Evolutionary conservation across 2,797 vertebrate species (phyloP), one percentile per base, ranked within the genome.

Genomic region (Paedocypris micromegethes): DNA sequence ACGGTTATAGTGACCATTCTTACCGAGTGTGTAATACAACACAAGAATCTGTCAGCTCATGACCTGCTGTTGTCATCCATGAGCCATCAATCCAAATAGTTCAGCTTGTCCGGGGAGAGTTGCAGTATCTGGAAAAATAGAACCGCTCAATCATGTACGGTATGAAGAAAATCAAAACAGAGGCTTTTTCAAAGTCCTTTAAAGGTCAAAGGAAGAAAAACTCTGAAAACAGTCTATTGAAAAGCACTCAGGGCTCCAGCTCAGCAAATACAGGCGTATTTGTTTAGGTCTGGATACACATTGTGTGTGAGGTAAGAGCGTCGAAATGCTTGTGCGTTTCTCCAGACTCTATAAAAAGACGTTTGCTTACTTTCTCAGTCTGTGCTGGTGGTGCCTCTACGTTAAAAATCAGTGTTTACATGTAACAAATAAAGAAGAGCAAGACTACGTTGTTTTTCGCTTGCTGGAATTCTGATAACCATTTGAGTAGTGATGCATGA

Each of bases 1-100:
- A 42, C 9, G 38, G 58, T 42, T 79, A 70, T 77, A 75, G 74
- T 59, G 68, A 67, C 69, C 73, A 48, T 73, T 80, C 76, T 77
- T 77, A 66, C 59, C 60, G 46, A 69, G 49, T 40, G 46, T 43
- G 55, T 41, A 75, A 70, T 68, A 77, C 72, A 70, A 64, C 66
- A 67, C 58, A 7, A 51, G 50, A 49, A 68, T 68, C 67, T 72
- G 65, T 72, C 69, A 66, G 64, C 45, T 69, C 42, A 58, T 43
- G 57, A 68, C 52, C 50, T 47, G 37, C 44, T 45, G 42, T 50
- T 59, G 43, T 23, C 23, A 62, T 64, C n/a, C 8, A 43, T 41
- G 47, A 49, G 60, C 45, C 44, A 68, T 61, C 48, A 58, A 58
- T 73, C 64, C 47, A 70, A 59, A 70, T 57, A 9, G 39, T 44